phyloP scores from a whole-genome alignment of 2,888 invertebrate genomes.

The Physocephala rufipes region DNA sequence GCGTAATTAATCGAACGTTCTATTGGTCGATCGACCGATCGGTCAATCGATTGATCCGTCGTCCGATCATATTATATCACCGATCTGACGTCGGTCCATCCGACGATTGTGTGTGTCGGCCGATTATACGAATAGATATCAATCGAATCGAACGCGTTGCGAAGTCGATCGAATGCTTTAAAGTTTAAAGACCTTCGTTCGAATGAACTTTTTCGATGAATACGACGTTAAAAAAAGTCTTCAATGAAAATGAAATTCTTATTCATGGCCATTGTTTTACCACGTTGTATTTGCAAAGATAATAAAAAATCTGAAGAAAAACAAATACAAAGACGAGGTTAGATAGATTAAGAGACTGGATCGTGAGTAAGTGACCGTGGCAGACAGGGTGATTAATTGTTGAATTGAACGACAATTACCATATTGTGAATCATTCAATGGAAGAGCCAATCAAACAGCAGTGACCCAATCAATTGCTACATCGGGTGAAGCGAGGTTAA shows the following conservation, averaged over 20 bases:
- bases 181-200: slow-evolving; percentile 24
- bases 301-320: neutral
- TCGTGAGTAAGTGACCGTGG: neutral
- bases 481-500: neutral
- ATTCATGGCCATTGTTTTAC: slow-evolving; percentile 14
- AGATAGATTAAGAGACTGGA: neutral
- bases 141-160: too few relatives aligned
- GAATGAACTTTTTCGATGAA: slow-evolving; percentile 23
- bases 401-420: neutral
- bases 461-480: neutral
- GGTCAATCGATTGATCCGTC: too few relatives aligned
- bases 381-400: neutral
- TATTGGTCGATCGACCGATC: too few relatives aligned
- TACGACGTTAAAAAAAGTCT: neutral
- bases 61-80: too few relatives aligned
- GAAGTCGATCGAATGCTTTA: neutral
- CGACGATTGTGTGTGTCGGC: too few relatives aligned
- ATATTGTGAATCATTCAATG: neutral
- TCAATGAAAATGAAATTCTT: slow-evolving; percentile 27
- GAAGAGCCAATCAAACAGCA: neutral
- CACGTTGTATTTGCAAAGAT: neutral
- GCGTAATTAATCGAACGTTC: too few relatives aligned
- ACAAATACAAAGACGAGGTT: neutral
- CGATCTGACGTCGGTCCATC: too few relatives aligned
- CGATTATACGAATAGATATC: too few relatives aligned